Conservation (phyloP, 2,888 invertebrate species). For the Gisinianus flammeolus region DNA sequence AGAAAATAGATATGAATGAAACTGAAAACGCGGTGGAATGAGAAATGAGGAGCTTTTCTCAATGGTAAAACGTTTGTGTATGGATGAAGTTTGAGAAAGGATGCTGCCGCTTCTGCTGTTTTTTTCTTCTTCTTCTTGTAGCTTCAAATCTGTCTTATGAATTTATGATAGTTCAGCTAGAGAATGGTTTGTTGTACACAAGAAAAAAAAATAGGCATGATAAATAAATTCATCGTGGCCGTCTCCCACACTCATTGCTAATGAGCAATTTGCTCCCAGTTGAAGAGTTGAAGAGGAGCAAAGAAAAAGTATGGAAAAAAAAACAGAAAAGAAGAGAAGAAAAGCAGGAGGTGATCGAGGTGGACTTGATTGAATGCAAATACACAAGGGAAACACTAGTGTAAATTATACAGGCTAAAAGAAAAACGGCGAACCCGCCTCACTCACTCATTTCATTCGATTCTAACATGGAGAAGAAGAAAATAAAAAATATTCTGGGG, state of each 20-base stretch:
- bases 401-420: background rate
- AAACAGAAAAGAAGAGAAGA: background rate
- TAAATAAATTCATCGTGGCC: conserved; percentile 38
- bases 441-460: too few relatives aligned
- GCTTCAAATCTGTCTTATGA: conserved; percentile 22
- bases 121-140: background rate
- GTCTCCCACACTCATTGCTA: conserved; percentile 31
- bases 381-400: background rate
- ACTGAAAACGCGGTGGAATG: conserved; percentile 19
- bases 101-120: background rate
- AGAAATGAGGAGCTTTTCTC: conserved; percentile 40
- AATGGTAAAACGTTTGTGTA: conserved; percentile 28
- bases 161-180: conserved; percentile 27
- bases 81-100: conserved; percentile 14
- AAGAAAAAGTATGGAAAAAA: background rate
- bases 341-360: background rate
- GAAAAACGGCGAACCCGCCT: too few relatives aligned
- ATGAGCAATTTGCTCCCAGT: conserved; percentile 34
- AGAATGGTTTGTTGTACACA: too few relatives aligned
- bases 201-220: conserved; percentile 23
- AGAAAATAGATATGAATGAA: conserved; percentile 3
- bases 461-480: background rate
- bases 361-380: background rate
- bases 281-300: background rate
- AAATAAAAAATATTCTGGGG: background rate